Evolutionary conservation across 2,797 vertebrate species (phyloP).

Genomic region (Oreortyx pictus): DNA sequence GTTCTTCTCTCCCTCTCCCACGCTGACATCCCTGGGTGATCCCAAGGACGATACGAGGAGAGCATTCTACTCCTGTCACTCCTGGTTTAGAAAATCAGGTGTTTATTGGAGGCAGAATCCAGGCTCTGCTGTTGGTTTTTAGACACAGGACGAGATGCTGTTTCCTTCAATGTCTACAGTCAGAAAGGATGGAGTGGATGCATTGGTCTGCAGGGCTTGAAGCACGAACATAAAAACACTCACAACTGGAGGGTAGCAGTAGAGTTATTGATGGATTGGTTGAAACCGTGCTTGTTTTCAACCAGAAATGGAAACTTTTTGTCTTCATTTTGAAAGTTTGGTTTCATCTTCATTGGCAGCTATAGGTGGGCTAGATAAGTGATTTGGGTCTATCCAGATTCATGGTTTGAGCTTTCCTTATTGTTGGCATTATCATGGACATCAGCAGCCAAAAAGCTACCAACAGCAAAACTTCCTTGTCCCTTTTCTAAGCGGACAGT

Average conservation of each 20-base stretch:
- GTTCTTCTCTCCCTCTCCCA: neutral
- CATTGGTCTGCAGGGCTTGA: neutral
- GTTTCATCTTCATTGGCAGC: neutral
- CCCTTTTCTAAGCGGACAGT: accelerated
- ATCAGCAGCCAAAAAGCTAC: neutral
- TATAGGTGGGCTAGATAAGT: no score
- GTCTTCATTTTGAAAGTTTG: neutral
- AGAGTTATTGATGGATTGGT: neutral
- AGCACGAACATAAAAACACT: neutral
- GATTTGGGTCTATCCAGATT: neutral
- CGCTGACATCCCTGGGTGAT: conserved; percentile 61
- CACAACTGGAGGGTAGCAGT: neutral
- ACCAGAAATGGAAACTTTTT: neutral
- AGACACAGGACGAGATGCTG: accelerated
- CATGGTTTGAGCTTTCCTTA: neutral
- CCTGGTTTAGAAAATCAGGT: conserved; percentile 21
- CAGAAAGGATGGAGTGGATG: neutral
- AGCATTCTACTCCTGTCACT: neutral
- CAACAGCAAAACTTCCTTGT: neutral
- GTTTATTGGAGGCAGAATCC: neutral
- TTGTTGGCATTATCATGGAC: accelerated
- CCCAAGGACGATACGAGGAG: conserved; percentile 46
- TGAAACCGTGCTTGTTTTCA: neutral
- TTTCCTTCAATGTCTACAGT: neutral
- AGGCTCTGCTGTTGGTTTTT: accelerated